Base-by-base conservation (phyloP, 1,140 invertebrate species). In the Psix sp. region DNA sequence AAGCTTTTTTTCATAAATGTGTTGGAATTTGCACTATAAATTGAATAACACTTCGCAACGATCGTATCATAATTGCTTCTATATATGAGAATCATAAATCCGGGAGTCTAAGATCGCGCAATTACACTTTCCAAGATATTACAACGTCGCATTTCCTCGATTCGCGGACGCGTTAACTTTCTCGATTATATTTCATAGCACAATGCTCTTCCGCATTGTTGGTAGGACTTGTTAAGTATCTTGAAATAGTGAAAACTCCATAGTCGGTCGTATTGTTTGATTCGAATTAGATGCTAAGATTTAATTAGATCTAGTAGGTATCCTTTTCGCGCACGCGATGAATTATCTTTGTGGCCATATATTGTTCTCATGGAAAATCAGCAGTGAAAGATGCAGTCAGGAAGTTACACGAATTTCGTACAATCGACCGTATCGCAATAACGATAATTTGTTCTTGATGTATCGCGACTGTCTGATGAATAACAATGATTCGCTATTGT, bases 101-200 rank as follows among this genome's bases (percentile, higher is more conserved):
- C 46, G 48, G 26, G 15, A 11, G 31, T 21, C 57, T 43, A 10
- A 42, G 46, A 72, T 48, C 70, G 49, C 40, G 70, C 62, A 66
- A 74, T 74, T 66, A 67, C 48, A 65, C 71, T 74, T 57, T 74
- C 71, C 57, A 66, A 74, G 52, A 66, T 66, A 73, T 66, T 66
- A 66, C 54, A 60, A 15, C 36, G 71, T 67, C 56, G 70, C 60
- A 48, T 73, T 66, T 73, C 70, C 62, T 74, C 60, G 62, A 51
- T 67, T 54, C 60, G 54, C 43, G 62, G 56, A 40, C 71, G 56
- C 62, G 71, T 66, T 68, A 74, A 74, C 71, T 67, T 74, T 74
- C 63, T 68, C 71, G 63, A 68, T 74, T 74, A 74, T 74, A 74
- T 68, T 68, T 74, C 71, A 68, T 68, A 68, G 62, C 33, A 74